phyloP scores from a whole-genome alignment of 2,797 vertebrate species.

The Odontamblyopus rebecca region DNA sequence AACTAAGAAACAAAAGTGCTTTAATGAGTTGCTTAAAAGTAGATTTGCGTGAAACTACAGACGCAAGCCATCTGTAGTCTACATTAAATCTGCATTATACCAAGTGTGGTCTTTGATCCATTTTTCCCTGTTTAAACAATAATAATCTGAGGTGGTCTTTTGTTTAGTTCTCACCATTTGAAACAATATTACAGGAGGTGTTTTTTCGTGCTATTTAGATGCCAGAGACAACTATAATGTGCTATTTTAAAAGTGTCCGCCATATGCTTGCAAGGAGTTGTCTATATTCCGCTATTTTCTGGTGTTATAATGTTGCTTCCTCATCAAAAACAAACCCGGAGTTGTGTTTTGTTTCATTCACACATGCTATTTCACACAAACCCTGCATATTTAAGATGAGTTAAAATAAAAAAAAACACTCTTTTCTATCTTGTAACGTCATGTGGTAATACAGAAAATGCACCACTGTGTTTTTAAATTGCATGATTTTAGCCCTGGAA shows the following conservation, averaged over 20 bases:
- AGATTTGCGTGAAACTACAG: background rate
- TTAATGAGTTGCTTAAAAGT: conserved; percentile 14
- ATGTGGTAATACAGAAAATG: too few species aligned
- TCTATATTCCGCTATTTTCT: too few species aligned
- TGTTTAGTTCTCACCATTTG: background rate
- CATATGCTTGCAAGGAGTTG: background rate
- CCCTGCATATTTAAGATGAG: too few species aligned
- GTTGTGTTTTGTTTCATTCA: too few species aligned
- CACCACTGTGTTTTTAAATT: too few species aligned
- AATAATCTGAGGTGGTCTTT: background rate
- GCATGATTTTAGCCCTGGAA: too few species aligned
- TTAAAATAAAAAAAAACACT: too few species aligned
- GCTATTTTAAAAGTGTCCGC: background rate
- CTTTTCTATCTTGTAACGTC: too few species aligned
- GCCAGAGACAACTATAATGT: background rate
- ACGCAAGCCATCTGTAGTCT: background rate
- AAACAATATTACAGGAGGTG: background rate
- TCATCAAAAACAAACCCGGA: too few species aligned
- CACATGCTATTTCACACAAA: too few species aligned
- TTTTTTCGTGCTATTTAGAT: background rate
- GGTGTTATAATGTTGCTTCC: too few species aligned
- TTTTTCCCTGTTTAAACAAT: background rate
- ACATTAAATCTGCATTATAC: background rate
- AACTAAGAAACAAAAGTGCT: conserved; percentile 7
- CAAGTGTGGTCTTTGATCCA: background rate